Evolutionary conservation across 2,797 vertebrate genomes (phyloP).

Genomic region (Xyrichtys novacula): DNA sequence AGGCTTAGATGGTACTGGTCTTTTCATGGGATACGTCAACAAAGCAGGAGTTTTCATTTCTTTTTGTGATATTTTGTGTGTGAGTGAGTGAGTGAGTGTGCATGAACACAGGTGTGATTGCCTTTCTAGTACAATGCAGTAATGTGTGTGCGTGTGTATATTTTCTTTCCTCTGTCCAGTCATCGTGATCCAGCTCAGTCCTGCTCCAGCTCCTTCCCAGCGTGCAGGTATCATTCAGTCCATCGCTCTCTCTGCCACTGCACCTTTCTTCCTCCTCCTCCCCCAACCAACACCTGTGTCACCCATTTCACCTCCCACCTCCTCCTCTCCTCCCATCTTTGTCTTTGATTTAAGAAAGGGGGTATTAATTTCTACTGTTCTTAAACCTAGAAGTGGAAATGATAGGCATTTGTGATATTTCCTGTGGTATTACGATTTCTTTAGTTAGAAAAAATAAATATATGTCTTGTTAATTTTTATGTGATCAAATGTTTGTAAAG

Average conservation of each 20-base stretch:
- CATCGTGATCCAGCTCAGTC: conserved; percentile 99
- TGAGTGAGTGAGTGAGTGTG: conserved; percentile 26
- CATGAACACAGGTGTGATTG: conserved; percentile 19
- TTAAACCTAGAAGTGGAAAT: conserved; percentile 3
- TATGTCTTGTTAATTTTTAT: no score
- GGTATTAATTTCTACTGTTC: not conserved
- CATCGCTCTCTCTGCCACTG: conserved; percentile 83
- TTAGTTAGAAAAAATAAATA: no score
- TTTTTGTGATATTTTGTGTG: conserved; percentile 19
- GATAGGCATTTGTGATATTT: not conserved
- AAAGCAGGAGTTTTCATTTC: not conserved
- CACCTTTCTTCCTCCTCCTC: conserved; percentile 53
- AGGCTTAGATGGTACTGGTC: conserved; percentile 17
- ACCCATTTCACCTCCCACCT: conserved; percentile 26
- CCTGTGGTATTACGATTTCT: not conserved
- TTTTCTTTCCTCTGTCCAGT: conserved; percentile 91
- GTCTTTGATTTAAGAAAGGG: no score
- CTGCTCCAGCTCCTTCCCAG: conserved; percentile 98
- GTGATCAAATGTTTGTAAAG: no score
- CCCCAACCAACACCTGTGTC: conserved; percentile 32
- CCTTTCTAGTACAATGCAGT: conserved; percentile 72
- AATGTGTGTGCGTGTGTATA: conserved; percentile 87
- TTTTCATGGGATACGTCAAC: conserved; percentile 22
- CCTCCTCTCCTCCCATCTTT: conserved; percentile 9
- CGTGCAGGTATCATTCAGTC: conserved; percentile 95